Percentiles rank a stretch among this genome's conserved stretches.
These are phyloP conservation scores for Gastracanthus pulcherrimus DNA, from an alignment of 2,888 invertebrate genomes.

Conservation along the genomic window DNA sequence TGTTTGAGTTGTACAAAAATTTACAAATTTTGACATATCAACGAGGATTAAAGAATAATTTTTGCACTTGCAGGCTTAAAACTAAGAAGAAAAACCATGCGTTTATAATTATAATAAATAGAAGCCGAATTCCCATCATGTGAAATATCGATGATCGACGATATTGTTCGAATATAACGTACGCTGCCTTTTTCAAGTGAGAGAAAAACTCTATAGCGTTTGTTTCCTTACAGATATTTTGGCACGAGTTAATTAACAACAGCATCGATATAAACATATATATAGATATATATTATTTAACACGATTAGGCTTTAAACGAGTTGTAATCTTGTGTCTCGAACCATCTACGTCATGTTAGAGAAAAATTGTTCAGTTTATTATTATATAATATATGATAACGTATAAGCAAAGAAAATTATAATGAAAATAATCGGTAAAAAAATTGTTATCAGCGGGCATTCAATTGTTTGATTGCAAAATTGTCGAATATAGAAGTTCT, in stretches of 20 bases:
- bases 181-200: constrained; percentile 56
- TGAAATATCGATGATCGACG: constrained; percentile 41
- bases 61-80: constrained; percentile 51
- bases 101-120: constrained; percentile 24
- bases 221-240: constrained; percentile 26
- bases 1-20: constrained; percentile 8
- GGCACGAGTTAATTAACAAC: constrained; percentile 21
- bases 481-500: constrained; percentile 28
- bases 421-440: constrained; percentile 50
- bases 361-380: constrained; percentile 23
- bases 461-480: constrained; percentile 33
- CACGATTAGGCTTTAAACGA: constrained; percentile 23
- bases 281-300: background rate
- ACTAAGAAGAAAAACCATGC: background rate
- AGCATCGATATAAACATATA: constrained; percentile 1
- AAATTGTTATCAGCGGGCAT: constrained; percentile 45
- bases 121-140: constrained; percentile 33
- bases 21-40: constrained; percentile 36
- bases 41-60: background rate
- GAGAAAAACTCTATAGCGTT: constrained; percentile 29
- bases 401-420: constrained; percentile 40
- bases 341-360: constrained; percentile 28
- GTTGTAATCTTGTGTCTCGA: constrained; percentile 15
- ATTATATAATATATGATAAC: constrained; percentile 25
- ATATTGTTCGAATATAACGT: constrained; percentile 55